Conservation (phyloP, 2,888 invertebrate genomes). For the Zhuqinia jingwanae region DNA sequence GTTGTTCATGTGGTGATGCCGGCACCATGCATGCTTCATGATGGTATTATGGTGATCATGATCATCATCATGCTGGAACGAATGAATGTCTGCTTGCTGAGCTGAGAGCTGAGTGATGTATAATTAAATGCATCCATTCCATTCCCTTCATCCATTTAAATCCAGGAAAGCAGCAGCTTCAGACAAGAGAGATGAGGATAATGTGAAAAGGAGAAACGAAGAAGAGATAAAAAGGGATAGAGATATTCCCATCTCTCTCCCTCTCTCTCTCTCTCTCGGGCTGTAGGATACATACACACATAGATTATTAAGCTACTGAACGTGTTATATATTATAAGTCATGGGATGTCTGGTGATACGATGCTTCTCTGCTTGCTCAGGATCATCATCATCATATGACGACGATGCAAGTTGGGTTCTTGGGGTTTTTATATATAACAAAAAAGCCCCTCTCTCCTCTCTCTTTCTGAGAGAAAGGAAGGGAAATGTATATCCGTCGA, state of each 20-base stretch:
- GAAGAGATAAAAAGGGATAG: constrained; percentile 44
- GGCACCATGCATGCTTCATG: constrained; percentile 47
- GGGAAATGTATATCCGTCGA: constrained; percentile 51
- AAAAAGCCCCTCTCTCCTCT: constrained; percentile 37
- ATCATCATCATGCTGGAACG: constrained; percentile 46
- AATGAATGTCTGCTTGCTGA: constrained; percentile 63
- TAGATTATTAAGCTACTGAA: constrained; percentile 21
- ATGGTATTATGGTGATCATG: constrained; percentile 8
- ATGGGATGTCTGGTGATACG: constrained; percentile 58
- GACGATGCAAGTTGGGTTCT: constrained; percentile 1
- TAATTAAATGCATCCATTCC: constrained; percentile 78
- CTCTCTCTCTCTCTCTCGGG: background rate
- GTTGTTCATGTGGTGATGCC: constrained; percentile 50
- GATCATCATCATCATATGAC: constrained; percentile 20
- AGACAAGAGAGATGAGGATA: constrained; percentile 28
- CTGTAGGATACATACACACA: background rate
- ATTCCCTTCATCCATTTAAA: constrained; percentile 73
- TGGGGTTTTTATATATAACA: constrained; percentile 8
- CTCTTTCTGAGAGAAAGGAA: constrained; percentile 6
- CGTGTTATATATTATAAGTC: constrained; percentile 63
- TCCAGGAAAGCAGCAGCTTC: constrained; percentile 49
- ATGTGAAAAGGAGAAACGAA: constrained; percentile 2
- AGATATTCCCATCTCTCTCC: constrained; percentile 29
- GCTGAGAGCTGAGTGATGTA: constrained; percentile 75
- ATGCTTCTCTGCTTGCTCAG: background rate